A percentile compares a stretch with the other conserved stretches of the same genome.
phyloP scores from a whole-genome alignment of 92 coral and sea anemone genomes.

The Epizoanthus scotinus region DNA sequence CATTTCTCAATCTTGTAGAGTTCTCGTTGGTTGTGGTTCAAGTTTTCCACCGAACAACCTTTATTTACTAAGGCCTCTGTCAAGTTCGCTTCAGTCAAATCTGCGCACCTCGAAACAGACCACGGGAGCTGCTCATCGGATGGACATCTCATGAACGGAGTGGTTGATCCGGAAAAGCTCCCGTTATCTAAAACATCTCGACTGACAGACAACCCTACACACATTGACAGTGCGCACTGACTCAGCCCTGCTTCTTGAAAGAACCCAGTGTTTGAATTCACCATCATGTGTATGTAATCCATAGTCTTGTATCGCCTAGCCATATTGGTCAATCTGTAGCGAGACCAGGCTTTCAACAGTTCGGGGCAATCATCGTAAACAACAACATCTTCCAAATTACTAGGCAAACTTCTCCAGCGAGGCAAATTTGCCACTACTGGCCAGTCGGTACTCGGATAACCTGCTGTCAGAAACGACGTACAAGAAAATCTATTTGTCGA shows the following conservation, averaged over 20 bases:
- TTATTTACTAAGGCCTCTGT: constrained; percentile 66
- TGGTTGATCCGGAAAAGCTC: constrained; percentile 75
- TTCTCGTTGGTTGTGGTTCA: constrained; percentile 58
- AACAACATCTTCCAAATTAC: constrained; percentile 80
- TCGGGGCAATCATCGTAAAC: constrained; percentile 87
- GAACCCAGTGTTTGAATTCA: constrained; percentile 52
- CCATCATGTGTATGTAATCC: constrained; percentile 89
- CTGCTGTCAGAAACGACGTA: constrained; percentile 77
- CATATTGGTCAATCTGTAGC: constrained; percentile 87
- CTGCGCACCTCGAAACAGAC: constrained; percentile 52
- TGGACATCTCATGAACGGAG: constrained; percentile 71
- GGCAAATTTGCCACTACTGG: constrained; percentile 61
- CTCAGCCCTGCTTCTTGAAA: constrained; percentile 60
- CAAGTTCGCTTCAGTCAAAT: constrained; percentile 74
- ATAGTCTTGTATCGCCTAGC: constrained; percentile 85
- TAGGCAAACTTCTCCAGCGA: constrained; percentile 88
- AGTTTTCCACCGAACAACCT: constrained; percentile 70
- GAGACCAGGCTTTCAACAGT: constrained; percentile 84
- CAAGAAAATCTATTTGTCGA: constrained; percentile 86
- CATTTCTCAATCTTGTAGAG: constrained; percentile 79
- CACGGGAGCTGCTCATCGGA: constrained; percentile 81
- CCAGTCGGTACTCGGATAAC: constrained; percentile 58
- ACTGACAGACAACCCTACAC: constrained; percentile 79
- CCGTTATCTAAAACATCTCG: constrained; percentile 70
- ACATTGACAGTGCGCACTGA: constrained; percentile 62